Conservation (phyloP, 2,888 invertebrate genomes). For the Philaethria dido region DNA sequence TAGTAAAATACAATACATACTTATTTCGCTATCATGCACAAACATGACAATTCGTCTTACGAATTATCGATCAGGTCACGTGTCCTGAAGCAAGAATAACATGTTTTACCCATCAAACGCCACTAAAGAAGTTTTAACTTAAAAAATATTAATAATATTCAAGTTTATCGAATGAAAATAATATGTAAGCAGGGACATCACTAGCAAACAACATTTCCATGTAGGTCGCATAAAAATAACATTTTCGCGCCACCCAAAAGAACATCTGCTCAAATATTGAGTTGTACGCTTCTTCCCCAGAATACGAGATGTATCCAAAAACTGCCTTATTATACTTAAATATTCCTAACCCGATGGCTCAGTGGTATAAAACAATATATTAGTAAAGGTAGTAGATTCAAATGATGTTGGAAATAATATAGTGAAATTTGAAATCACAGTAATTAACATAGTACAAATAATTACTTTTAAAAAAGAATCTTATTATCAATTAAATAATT, state of each 20-base stretch:
- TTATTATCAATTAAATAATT: too few species aligned
- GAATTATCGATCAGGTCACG: too few species aligned
- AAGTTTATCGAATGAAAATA: constrained; percentile 37
- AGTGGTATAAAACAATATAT: not conserved
- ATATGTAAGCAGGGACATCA: constrained; percentile 46
- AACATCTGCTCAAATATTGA: constrained; percentile 82
- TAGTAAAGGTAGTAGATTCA: not conserved
- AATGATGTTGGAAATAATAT: not conserved
- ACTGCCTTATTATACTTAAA: constrained; percentile 33
- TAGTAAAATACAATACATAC: too few species aligned
- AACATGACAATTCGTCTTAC: too few species aligned
- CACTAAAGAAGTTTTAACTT: too few species aligned
- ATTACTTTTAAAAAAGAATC: too few species aligned
- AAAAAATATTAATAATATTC: not conserved
- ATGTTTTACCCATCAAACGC: too few species aligned
- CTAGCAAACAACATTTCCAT: constrained; percentile 74
- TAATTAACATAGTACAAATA: too few species aligned
- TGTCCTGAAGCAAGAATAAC: too few species aligned
- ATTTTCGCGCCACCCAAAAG: constrained; percentile 67
- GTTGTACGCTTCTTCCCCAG: constrained; percentile 50
- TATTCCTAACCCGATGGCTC: constrained; percentile 8
- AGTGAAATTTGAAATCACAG: too few species aligned
- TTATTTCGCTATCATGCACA: too few species aligned
- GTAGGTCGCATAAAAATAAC: constrained; percentile 67
- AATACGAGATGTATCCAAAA: constrained; percentile 40